Evolutionary conservation across 2,113 vertebrate species (phyloP), one percentile per base, ranked within the genome.

Genomic region (Himantopus leucocephalus): DNA sequence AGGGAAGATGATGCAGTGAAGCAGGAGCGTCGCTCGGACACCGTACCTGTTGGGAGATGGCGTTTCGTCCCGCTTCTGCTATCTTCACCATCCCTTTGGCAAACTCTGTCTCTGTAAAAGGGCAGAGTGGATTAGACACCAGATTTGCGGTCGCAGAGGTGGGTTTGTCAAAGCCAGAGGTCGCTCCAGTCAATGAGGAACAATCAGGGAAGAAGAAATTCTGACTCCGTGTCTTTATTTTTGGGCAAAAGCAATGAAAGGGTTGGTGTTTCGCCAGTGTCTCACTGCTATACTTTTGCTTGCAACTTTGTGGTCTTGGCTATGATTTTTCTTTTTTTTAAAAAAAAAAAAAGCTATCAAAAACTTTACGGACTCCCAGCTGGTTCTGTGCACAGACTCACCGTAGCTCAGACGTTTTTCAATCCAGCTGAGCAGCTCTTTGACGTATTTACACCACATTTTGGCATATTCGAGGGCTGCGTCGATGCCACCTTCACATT

Each of bases 371-470:
- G 32, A 1, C 8, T 71, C 29, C 16, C 13, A 16, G 30, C 15
- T 8, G 47, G 27, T 5, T 37, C 41, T 8, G 11, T 2, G 18
- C 66, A 15, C 12, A 4, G 9, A 48, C 97, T 98, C 92, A 99
- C 99, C 99, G 5, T 99, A 96, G 94, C 41, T 96, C 91, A 99
- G 98, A 76, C 99, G 98, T 91, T 99, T 99, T 76, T 99, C 99
- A 13, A 99, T 99, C 99, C 99, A 99, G 80, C 79, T 96, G 88
- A 99, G 98, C 7, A 99, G 97, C 76, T 99, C 99, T 92, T 99
- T 99, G 90, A 99, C 98, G 5, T 99, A 99, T 96, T 98, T 99
- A 92, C 99, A 99, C 99, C 99, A 99, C 94, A 97, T 97, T 92
- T 99, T 99, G 95, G 99, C 97, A 1, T 99, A 99, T 12, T 98